A percentile compares a stretch with the other conserved stretches of the same genome.
Conservation (phyloP, 1,140 invertebrate species). For the Drosophila tristis region DNA sequence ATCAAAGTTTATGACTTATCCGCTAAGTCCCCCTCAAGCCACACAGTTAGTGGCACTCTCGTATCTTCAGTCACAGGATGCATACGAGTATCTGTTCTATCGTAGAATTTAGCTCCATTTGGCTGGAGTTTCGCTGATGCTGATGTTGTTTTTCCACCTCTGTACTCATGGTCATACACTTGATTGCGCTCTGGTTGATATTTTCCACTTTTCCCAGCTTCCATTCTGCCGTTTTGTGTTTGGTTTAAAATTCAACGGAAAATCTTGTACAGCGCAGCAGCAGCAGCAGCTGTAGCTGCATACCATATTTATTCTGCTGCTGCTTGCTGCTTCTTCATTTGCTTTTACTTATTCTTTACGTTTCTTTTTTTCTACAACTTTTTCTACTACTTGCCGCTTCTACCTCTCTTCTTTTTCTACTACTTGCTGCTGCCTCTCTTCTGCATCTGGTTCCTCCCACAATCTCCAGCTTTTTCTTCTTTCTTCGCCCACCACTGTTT, state of each 20-base stretch:
- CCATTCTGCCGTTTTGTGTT: slow-evolving; percentile 47
- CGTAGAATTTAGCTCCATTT: slow-evolving; percentile 60
- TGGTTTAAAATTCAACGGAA: slow-evolving; percentile 74
- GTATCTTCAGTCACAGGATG: no score
- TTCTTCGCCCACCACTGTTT: slow-evolving; percentile 11
- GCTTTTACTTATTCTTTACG: slow-evolving; percentile 5
- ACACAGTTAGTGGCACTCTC: no score
- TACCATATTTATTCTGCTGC: slow-evolving; percentile 40
- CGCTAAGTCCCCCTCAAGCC: no score
- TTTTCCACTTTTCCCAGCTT: slow-evolving; percentile 75
- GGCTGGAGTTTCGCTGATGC: slow-evolving; percentile 28
- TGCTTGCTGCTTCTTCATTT: slow-evolving; percentile 34
- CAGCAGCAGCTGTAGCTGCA: slow-evolving; percentile 49
- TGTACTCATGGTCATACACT: slow-evolving; percentile 57
- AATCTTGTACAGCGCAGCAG: slow-evolving; percentile 43
- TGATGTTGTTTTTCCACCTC: slow-evolving; percentile 18
- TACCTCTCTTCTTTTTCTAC: neutral
- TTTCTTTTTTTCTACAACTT: slow-evolving; percentile 15
- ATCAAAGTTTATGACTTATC: no score
- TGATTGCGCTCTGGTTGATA: slow-evolving; percentile 76
- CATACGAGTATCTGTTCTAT: slow-evolving; percentile 27
- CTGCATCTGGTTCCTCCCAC: no score
- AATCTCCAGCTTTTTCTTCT: no score
- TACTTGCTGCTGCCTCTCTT: neutral
- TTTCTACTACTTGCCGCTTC: neutral